These are phyloP conservation scores for Unio pictorum DNA, from an alignment of 2,888 invertebrate genomes.

Conservation along the genomic window DNA sequence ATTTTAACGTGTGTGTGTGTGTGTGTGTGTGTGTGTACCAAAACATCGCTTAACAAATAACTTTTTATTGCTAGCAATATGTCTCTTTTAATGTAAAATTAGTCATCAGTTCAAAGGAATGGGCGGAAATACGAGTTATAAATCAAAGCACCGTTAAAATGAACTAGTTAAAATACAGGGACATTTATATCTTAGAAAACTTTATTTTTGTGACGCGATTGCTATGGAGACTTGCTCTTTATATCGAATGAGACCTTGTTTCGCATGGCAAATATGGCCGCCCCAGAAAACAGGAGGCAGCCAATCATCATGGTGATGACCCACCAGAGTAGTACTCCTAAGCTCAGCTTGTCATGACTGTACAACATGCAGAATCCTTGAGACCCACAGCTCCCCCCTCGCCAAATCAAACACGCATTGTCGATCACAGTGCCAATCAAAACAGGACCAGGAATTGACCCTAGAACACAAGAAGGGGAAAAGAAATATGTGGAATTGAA, in stretches of 20 bases:
- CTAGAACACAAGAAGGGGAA: constrained; percentile 13
- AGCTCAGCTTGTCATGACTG: constrained; percentile 43
- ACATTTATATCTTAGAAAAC: too few species aligned
- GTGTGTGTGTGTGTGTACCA: too few species aligned
- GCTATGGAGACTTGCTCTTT: too few species aligned
- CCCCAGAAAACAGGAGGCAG: constrained; percentile 40
- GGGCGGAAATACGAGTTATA: too few species aligned
- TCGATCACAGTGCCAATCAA: constrained; percentile 58
- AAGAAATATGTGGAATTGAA: not conserved
- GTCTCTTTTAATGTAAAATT: too few species aligned
- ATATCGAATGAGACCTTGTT: not conserved
- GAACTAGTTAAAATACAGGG: too few species aligned
- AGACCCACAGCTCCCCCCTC: constrained; percentile 27
- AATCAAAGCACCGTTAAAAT: too few species aligned
- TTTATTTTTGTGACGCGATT: too few species aligned
- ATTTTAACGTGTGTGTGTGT: too few species aligned
- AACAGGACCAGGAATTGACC: constrained; percentile 59
- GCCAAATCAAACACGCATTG: constrained; percentile 51
- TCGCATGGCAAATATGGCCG: constrained; percentile 26
- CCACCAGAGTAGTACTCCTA: constrained; percentile 49
- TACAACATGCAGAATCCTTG: constrained; percentile 50
- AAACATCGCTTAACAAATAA: too few species aligned
- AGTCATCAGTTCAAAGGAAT: too few species aligned
- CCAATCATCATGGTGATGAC: constrained; percentile 38
- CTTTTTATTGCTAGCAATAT: too few species aligned